Evolutionary conservation across 2,113 vertebrate genomes (phyloP).

Genomic region (Gasterosteus nipponicus): DNA sequence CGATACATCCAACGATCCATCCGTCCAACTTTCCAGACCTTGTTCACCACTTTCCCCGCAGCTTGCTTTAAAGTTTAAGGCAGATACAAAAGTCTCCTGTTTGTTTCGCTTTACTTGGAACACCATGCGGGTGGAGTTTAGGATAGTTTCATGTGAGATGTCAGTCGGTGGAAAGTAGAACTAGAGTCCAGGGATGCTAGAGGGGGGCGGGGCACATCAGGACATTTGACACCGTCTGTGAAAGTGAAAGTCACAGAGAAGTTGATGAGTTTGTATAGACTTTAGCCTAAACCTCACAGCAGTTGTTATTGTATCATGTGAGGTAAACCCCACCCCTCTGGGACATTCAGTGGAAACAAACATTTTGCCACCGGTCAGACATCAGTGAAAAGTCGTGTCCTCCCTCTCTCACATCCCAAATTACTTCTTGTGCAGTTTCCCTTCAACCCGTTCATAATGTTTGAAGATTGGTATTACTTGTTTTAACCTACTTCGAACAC

Average conservation of each 20-base stretch:
- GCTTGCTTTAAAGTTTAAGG: background rate
- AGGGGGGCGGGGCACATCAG: background rate
- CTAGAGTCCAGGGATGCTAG: background rate
- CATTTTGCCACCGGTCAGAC: background rate
- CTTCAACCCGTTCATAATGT: background rate
- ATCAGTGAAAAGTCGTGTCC: background rate
- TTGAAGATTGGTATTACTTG: background rate
- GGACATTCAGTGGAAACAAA: constrained; percentile 2
- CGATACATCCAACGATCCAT: no score
- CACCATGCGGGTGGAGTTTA: constrained; percentile 13
- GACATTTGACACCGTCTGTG: background rate
- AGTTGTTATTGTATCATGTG: background rate
- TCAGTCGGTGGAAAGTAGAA: background rate
- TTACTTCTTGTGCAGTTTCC: background rate
- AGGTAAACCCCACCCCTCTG: constrained; percentile 1
- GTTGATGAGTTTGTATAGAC: background rate
- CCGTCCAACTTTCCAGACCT: background rate
- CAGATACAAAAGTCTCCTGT: background rate
- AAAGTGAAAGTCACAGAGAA: background rate
- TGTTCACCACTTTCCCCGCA: background rate
- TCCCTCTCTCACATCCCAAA: background rate
- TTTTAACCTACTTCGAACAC: constrained; percentile 24
- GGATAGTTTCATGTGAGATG: background rate
- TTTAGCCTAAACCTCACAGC: background rate
- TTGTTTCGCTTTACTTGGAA: background rate